These are phyloP conservation scores for Anguilla megastoma DNA, from an alignment of 2,797 vertebrate species.

Conservation along the genomic window DNA sequence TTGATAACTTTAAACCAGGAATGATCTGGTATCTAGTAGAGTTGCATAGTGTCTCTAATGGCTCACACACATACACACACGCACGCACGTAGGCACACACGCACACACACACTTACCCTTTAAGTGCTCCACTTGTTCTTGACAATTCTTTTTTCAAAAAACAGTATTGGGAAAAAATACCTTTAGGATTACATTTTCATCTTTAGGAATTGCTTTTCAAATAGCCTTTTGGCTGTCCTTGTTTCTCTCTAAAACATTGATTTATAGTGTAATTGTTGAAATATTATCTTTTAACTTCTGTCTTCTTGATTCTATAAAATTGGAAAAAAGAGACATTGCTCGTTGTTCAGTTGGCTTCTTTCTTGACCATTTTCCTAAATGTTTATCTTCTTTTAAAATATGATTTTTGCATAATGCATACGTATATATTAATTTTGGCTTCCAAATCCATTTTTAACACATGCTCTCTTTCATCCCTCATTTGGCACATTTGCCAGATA, in stretches of 20 bases:
- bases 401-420: not conserved
- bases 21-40: not conserved
- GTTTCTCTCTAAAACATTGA: not conserved
- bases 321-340: not conserved
- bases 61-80: not conserved
- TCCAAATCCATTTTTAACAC: not conserved
- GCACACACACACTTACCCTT: not conserved
- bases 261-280: not conserved
- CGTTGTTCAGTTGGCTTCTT: not conserved
- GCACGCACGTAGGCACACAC: no score
- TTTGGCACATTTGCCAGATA: not conserved
- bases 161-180: not conserved
- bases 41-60: not conserved
- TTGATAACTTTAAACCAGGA: not conserved
- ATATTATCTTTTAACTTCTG: not conserved
- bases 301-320: not conserved
- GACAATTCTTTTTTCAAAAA: not conserved
- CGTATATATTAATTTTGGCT: not conserved
- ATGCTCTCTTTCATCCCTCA: not conserved
- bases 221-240: not conserved
- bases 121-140: not conserved
- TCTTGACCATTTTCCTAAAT: not conserved
- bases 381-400: not conserved
- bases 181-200: not conserved
- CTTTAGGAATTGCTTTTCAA: not conserved